Evolutionary conservation across 2,113 vertebrate species (phyloP).

Genomic region (Calypte anna): DNA sequence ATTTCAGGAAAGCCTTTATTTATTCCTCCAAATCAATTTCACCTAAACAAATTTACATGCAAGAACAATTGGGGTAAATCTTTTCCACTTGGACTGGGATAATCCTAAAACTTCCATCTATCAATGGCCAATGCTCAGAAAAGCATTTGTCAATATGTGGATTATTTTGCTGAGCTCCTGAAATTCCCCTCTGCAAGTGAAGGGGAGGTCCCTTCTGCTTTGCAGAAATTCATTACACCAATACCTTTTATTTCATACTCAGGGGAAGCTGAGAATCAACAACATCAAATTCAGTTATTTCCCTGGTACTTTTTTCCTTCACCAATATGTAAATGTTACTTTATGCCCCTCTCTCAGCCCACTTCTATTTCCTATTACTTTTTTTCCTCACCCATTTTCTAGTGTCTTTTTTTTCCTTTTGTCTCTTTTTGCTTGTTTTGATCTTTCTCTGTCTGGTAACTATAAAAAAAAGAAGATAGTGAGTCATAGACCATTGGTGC

Average conservation of each 20-base stretch:
- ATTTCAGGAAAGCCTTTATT: not conserved
- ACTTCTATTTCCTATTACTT: not conserved
- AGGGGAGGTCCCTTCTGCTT: not conserved
- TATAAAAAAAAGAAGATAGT: not conserved
- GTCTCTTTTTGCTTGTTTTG: not conserved
- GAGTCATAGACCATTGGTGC: not conserved
- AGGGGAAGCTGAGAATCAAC: not conserved
- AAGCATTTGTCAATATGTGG: not conserved
- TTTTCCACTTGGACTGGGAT: not conserved
- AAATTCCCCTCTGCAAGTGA: not conserved
- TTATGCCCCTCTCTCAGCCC: not conserved
- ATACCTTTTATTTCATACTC: not conserved
- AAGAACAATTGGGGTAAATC: not conserved
- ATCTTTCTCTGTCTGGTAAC: not conserved
- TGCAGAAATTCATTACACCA: not conserved
- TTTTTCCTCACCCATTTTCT: not conserved
- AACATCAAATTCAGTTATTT: not conserved
- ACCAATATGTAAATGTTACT: not conserved
- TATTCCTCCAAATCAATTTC: not conserved
- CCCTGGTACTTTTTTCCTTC: slow-evolving; percentile 30
- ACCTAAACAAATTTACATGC: not conserved
- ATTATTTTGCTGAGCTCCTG: not conserved
- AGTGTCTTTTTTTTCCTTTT: not conserved
- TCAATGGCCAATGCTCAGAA: not conserved
- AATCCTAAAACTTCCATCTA: not conserved